Evolutionary conservation across 2,113 vertebrate genomes (phyloP).

Genomic region (Phrynosoma platyrhinos): DNA sequence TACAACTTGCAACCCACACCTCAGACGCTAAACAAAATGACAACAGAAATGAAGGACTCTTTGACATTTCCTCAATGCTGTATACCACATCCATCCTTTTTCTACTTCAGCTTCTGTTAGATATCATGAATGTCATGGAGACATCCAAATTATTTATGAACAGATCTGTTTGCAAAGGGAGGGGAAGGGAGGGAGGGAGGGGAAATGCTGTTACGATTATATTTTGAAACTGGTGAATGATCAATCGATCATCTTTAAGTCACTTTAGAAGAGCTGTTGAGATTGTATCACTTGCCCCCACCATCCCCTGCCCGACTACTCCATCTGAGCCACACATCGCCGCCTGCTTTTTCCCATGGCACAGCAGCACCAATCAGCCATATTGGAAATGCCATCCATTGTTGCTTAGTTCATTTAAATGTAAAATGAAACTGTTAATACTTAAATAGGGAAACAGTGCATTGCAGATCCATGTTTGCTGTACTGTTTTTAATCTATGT

Average conservation of each 20-base stretch:
- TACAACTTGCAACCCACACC: slow-evolving; percentile 45
- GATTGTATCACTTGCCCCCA: slow-evolving; percentile 67
- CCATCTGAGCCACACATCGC: slow-evolving; percentile 65
- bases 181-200: slow-evolving; percentile 50
- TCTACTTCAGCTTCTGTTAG: slow-evolving; percentile 83
- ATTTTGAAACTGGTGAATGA: slow-evolving; percentile 74
- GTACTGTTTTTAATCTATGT: slow-evolving; percentile 77
- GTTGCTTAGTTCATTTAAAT: slow-evolving; percentile 83
- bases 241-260: slow-evolving; percentile 65
- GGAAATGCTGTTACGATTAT: slow-evolving; percentile 72
- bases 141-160: slow-evolving; percentile 84
- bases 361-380: slow-evolving; percentile 78
- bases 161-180: slow-evolving; percentile 79
- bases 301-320: background rate
- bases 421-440: slow-evolving; percentile 86
- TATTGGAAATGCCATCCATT: slow-evolving; percentile 71
- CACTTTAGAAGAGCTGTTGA: slow-evolving; percentile 71
- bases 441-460: slow-evolving; percentile 84
- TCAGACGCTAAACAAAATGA: slow-evolving; percentile 69
- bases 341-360: slow-evolving; percentile 78
- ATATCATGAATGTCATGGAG: slow-evolving; percentile 83
- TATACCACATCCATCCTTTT: slow-evolving; percentile 77
- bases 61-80: slow-evolving; percentile 80
- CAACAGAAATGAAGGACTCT: slow-evolving; percentile 70
- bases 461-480: slow-evolving; percentile 78